Percentiles rank a stretch among this genome's conserved stretches.
Evolutionary conservation across 2,113 vertebrate genomes (phyloP).

Genomic region (Meles meles): DNA sequence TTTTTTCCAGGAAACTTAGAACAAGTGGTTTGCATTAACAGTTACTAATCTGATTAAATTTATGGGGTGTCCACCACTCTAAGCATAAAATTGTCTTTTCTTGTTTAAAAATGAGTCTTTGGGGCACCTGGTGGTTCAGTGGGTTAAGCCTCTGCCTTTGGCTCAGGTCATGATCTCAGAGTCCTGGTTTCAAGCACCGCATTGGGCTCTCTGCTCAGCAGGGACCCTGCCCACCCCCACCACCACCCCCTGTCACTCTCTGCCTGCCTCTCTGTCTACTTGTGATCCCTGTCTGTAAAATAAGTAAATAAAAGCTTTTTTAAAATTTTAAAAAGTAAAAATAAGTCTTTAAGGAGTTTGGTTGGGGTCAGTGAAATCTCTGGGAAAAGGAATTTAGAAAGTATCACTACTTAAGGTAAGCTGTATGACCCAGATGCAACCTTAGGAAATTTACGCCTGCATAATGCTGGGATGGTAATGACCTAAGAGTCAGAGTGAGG

Average conservation of each 20-base stretch:
- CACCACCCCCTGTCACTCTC: too few species aligned
- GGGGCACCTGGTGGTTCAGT: too few species aligned
- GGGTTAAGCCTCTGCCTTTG: too few species aligned
- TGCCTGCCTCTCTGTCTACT: too few species aligned
- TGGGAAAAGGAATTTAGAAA: background rate
- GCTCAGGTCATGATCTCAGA: too few species aligned
- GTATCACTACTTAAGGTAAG: background rate
- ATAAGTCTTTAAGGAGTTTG: background rate
- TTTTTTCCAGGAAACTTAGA: background rate
- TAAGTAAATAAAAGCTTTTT: too few species aligned
- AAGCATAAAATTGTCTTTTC: slow-evolving; percentile 8
- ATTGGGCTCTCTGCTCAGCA: too few species aligned
- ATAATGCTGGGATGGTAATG: background rate
- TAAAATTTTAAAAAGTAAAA: background rate
- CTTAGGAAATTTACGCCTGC: background rate
- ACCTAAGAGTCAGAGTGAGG: background rate
- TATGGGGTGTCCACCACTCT: background rate
- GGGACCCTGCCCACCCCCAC: too few species aligned
- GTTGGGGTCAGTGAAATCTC: background rate
- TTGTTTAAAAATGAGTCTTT: background rate
- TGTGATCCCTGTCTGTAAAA: too few species aligned
- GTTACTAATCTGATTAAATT: background rate
- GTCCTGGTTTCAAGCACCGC: too few species aligned
- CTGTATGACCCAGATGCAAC: background rate
- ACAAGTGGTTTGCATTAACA: background rate